These are phyloP conservation scores for Festucalex cinctus DNA, from an alignment of 2,113 vertebrate genomes.

Conservation along the genomic window DNA sequence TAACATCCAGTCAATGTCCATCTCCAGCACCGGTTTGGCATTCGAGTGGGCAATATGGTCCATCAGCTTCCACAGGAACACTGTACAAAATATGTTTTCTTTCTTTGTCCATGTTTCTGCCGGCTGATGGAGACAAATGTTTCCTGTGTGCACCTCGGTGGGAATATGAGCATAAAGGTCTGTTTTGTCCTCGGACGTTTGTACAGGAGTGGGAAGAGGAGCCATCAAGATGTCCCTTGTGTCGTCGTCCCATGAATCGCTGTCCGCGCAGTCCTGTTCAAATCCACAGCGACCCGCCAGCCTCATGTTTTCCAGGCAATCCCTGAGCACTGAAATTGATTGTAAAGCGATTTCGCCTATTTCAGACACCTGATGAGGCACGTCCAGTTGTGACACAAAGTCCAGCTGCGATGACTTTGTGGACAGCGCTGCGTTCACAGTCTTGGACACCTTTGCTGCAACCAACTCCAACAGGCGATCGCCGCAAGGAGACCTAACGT, in stretches of 20 bases:
- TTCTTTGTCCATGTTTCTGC: conserved; percentile 4
- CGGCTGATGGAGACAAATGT: neutral
- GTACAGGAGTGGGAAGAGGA: conserved; percentile 3
- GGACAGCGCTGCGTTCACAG: neutral
- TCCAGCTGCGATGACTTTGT: neutral
- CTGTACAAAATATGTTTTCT: neutral
- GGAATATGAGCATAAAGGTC: neutral
- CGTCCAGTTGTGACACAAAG: neutral
- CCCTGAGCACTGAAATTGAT: neutral
- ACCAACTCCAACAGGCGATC: conserved; percentile 4
- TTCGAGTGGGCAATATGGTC: neutral
- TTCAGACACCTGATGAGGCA: conserved; percentile 7
- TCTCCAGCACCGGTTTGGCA: neutral
- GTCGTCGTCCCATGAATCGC: neutral
- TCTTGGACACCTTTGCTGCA: neutral
- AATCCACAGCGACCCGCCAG: neutral
- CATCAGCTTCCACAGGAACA: neutral
- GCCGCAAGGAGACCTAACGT: neutral
- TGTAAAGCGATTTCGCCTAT: conserved; percentile 2
- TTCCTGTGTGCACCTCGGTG: neutral
- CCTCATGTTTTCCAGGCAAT: conserved; percentile 4
- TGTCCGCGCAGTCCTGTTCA: neutral
- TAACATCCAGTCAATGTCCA: conserved; percentile 1
- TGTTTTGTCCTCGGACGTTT: neutral
- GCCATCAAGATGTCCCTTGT: neutral